Conservation (phyloP, 2,797 vertebrate species). For the Sandelia bainsii region DNA sequence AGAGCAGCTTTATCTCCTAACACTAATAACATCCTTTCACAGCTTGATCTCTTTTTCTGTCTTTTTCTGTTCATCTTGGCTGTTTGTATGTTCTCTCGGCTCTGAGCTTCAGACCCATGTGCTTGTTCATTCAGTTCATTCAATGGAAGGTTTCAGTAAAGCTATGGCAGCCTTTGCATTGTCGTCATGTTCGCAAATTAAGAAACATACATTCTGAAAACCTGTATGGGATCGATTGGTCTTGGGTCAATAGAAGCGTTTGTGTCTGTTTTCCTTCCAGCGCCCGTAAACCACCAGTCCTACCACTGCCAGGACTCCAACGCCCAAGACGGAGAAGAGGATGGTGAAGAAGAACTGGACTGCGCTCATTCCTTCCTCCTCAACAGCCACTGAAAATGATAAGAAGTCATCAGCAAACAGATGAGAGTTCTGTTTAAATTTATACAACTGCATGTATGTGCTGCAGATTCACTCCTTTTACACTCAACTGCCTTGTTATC, state of each 20-base stretch:
- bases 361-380: conserved; percentile 86
- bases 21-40: conserved; percentile 10
- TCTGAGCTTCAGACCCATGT: conserved; percentile 12
- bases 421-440: not conserved
- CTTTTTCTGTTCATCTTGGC: conserved; percentile 11
- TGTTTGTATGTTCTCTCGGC: conserved; percentile 18
- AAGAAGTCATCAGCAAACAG: not conserved
- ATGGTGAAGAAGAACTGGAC: conserved; percentile 90
- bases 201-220: conserved; percentile 22
- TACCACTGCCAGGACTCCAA: conserved; percentile 87
- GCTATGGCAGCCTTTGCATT: conserved; percentile 33
- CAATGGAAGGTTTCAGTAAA: conserved; percentile 21
- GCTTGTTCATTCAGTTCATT: conserved; percentile 18
- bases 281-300: conserved; percentile 88
- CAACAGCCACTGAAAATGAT: conserved; percentile 81
- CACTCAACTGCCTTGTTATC: too few relatives aligned
- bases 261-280: conserved; percentile 94
- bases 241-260: conserved; percentile 92
- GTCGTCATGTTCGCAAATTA: conserved; percentile 6
- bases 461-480: too few relatives aligned
- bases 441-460: too few relatives aligned
- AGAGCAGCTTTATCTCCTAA: conserved; percentile 22
- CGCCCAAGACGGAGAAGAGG: conserved; percentile 89
- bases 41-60: conserved; percentile 8
- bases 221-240: not conserved